phyloP scores from a whole-genome alignment of 2,888 invertebrate species.

The Acrocera orbiculus region DNA sequence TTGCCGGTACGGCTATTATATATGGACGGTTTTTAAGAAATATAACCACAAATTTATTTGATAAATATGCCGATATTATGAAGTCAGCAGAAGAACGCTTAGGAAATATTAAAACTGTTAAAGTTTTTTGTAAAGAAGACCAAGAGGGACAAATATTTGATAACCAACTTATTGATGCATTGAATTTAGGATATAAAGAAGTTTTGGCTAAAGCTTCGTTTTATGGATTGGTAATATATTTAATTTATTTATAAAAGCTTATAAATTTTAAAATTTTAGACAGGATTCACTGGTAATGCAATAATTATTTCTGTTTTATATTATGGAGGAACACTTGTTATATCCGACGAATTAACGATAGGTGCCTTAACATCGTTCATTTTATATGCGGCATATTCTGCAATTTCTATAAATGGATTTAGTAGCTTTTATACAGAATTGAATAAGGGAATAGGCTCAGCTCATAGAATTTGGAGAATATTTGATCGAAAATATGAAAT shows the following conservation, averaged over 20 bases:
- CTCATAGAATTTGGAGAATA: constrained; percentile 74
- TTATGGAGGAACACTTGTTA: constrained; percentile 79
- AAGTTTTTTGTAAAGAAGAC: constrained; percentile 75
- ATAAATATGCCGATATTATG: constrained; percentile 41
- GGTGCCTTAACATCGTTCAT: constrained; percentile 87
- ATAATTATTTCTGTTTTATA: constrained; percentile 83
- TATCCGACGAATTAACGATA: constrained; percentile 56
- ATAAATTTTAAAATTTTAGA: constrained; percentile 33
- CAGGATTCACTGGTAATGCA: constrained; percentile 75
- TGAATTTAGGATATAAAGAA: constrained; percentile 70
- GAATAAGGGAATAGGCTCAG: constrained; percentile 86
- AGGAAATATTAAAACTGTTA: constrained; percentile 80
- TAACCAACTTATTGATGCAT: constrained; percentile 47
- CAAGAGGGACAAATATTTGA: constrained; percentile 55
- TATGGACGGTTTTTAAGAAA: constrained; percentile 72
- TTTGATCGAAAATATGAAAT: constrained; percentile 65
- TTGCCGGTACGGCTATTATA: constrained; percentile 64
- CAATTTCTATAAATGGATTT: constrained; percentile 76
- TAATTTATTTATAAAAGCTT: background rate
- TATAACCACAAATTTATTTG: constrained; percentile 66
- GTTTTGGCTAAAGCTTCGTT: constrained; percentile 73
- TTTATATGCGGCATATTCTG: constrained; percentile 85
- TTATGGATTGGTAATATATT: constrained; percentile 60
- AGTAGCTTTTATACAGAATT: constrained; percentile 86
- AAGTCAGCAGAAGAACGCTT: constrained; percentile 83